Base-by-base conservation (phyloP, 2,797 vertebrate genomes). In the Cuculus canorus region DNA sequence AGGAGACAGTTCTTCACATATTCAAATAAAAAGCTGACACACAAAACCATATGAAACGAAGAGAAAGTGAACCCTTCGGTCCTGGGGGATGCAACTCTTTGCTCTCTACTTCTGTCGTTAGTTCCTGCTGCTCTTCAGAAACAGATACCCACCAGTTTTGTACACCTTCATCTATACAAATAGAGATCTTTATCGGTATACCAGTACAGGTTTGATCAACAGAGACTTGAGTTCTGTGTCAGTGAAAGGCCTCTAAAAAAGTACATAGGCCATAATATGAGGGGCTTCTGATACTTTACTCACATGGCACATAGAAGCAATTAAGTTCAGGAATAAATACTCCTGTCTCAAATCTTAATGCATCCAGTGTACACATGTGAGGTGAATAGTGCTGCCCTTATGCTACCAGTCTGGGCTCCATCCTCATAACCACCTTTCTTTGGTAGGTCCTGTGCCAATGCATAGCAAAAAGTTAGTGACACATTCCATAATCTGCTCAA, bases 331-430 rank as follows among this genome's bases (percentile, higher is more conserved):
- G 50, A 93, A 64, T 59, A 77, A 84, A 70, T 4, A 33, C 23
- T 30, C 71, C n/a, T 30, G 24, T 63, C 41, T 56, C 72, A 83
- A 53, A 77, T 14, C 60, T 27, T 57, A 88, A 35, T 1, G 2
- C 7, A 35, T 47, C 5, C 72, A 72, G 63, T 0, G 4, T 17
- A 59, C 18, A 5, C 0, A 3, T 0, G 0, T 37, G 27, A 64
- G 35, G 21, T 45, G 35, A 50, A 37, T 27, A n/a, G 14, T 60
- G 17, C 45, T 84, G 65, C 48, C 13, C 30, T 73, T 32, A 41
- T 0, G 11, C 27, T 24, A 17, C 18, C 35, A 33, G 15, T 33
- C 13, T 69, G 69, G 77, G 17, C 56, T 65, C 57, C 45, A 32
- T 19, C 70, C 48, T 13, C 5, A 2, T 75, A 83, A 90, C 4